A percentile compares a stretch with the other conserved stretches of the same genome.
These are phyloP conservation scores for Eidolon dupreanum DNA, from an alignment of 2,797 vertebrate species.

Conservation along the genomic window DNA sequence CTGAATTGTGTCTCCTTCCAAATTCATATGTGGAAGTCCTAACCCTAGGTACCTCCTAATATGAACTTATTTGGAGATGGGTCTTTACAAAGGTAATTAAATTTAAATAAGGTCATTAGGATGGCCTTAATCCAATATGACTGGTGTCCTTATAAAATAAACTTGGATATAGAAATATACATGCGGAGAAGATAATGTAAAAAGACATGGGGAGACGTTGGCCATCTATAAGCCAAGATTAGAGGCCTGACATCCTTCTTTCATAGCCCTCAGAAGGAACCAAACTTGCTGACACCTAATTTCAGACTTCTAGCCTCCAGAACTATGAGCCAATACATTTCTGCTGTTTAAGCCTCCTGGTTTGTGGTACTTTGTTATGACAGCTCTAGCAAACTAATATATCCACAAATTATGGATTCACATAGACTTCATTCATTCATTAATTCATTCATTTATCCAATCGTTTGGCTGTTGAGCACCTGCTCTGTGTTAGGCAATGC, in stretches of 20 bases:
- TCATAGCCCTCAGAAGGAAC: not conserved
- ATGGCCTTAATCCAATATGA: not conserved
- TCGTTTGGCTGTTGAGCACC: not conserved
- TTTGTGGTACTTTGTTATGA: not conserved
- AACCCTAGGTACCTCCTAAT: not conserved
- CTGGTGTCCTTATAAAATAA: not conserved
- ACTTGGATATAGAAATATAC: not conserved
- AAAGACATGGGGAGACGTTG: not conserved
- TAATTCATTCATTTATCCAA: not conserved
- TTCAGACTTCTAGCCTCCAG: not conserved
- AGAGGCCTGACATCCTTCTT: not conserved
- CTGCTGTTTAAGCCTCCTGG: not conserved
- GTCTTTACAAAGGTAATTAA: not conserved
- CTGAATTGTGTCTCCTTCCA: not conserved
- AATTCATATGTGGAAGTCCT: not conserved
- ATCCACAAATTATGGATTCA: not conserved
- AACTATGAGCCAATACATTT: not conserved
- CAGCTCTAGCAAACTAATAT: not conserved
- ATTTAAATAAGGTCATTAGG: not conserved
- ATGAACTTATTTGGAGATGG: not conserved
- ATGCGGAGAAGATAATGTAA: not conserved
- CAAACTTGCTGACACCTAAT: not conserved
- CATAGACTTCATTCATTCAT: not conserved
- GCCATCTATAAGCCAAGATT: too few species aligned
- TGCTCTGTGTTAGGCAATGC: not conserved